These are phyloP conservation scores for Crenichthys baileyi DNA, from an alignment of 2,797 vertebrate genomes.

Conservation along the genomic window DNA sequence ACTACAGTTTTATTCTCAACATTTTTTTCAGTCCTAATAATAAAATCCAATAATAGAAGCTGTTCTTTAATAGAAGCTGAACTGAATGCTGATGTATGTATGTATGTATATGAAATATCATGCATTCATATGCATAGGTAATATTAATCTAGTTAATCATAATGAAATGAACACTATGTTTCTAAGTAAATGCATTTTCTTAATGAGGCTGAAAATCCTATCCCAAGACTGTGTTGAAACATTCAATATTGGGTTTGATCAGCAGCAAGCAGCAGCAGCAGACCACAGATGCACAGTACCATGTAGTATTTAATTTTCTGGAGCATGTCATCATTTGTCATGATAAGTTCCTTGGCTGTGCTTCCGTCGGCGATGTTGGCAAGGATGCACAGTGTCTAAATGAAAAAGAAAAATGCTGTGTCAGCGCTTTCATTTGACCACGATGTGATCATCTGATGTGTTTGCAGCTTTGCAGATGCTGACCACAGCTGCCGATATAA, in stretches of 20 bases:
- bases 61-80: neutral
- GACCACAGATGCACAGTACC: slow-evolving; percentile 74
- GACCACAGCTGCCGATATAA: neutral
- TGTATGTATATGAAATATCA: too few relatives aligned
- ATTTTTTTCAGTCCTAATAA: neutral
- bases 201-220: neutral
- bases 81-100: too few relatives aligned
- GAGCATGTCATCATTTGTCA: slow-evolving; percentile 98
- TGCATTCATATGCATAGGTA: neutral
- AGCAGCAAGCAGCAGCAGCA: too few relatives aligned
- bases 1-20: neutral
- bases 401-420: slow-evolving; percentile 11
- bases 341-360: slow-evolving; percentile 97
- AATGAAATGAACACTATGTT: neutral
- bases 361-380: slow-evolving; percentile 97
- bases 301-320: slow-evolving; percentile 99
- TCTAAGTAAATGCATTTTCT: neutral
- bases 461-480: neutral
- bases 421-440: neutral
- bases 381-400: slow-evolving; percentile 95
- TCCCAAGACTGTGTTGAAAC: neutral
- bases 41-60: neutral
- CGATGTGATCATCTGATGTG: neutral
- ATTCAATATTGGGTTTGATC: neutral
- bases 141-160: neutral